Conservation (phyloP, 2,888 invertebrate genomes). For the Callinectes sapidus region DNA sequence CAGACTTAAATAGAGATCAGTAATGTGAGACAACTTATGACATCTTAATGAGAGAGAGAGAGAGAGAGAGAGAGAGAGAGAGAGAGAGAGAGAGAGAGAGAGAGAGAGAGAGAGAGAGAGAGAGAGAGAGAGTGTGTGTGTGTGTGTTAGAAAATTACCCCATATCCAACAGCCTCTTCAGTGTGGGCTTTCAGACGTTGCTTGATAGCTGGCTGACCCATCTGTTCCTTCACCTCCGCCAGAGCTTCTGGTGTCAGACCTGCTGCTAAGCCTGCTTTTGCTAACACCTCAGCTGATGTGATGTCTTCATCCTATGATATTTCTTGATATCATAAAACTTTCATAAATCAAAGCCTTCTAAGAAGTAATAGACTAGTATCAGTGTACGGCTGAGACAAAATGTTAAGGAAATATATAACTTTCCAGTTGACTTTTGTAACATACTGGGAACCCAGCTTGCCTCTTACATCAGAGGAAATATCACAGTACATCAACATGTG, state of each 20-base stretch:
- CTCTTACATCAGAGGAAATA: neutral
- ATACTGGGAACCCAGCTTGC: no score
- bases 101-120: no score
- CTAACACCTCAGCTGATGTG: slow-evolving; percentile 74
- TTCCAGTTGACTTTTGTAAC: neutral
- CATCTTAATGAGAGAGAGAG: no score
- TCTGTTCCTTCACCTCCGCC: slow-evolving; percentile 72
- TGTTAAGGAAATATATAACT: neutral
- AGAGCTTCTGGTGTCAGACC: slow-evolving; percentile 74
- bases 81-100: no score
- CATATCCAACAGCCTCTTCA: slow-evolving; percentile 75
- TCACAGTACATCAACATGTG: neutral
- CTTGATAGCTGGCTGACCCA: slow-evolving; percentile 74
- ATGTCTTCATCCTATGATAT: slow-evolving; percentile 75
- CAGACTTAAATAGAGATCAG: no score
- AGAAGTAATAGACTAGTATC: neutral
- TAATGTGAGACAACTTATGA: no score
- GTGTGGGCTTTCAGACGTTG: slow-evolving; percentile 74
- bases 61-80: no score
- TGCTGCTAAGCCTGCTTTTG: slow-evolving; percentile 73
- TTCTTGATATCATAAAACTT: slow-evolving; percentile 46
- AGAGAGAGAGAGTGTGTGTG: no score
- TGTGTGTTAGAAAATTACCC: slow-evolving; percentile 73
- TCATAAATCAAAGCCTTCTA: neutral
- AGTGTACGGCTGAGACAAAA: neutral